These are phyloP conservation scores for Cercocebus atys DNA, from an alignment of 2,113 vertebrate species.

Conservation along the genomic window DNA sequence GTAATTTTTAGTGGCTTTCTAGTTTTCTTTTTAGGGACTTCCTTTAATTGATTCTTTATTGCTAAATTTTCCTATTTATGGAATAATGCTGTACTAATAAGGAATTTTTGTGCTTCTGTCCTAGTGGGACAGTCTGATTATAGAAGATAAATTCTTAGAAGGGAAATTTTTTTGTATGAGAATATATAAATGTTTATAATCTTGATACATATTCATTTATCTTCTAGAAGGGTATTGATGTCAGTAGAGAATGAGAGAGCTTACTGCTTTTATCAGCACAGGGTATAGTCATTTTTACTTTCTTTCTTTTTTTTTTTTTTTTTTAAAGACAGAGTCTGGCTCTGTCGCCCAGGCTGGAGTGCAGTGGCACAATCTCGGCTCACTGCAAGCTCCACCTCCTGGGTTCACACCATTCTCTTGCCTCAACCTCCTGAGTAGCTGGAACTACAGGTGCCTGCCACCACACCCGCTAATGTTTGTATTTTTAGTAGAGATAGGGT, in stretches of 20 bases:
- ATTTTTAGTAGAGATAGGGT: too few species aligned
- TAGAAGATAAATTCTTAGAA: background rate
- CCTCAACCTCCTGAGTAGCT: too few species aligned
- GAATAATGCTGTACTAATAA: background rate
- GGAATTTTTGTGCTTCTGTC: background rate
- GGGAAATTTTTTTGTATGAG: background rate
- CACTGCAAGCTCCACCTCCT: too few species aligned
- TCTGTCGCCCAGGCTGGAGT: too few species aligned
- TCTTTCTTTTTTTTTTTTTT: background rate
- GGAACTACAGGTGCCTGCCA: too few species aligned
- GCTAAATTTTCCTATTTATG: background rate
- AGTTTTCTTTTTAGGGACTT: background rate
- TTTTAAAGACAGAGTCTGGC: too few species aligned
- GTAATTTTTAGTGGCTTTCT: background rate
- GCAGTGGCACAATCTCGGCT: too few species aligned
- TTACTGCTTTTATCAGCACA: background rate
- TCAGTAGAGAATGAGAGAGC: background rate
- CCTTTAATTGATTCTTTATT: background rate
- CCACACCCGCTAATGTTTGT: too few species aligned
- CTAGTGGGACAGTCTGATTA: background rate
- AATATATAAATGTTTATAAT: background rate
- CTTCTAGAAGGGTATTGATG: background rate
- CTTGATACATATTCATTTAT: background rate
- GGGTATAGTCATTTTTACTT: background rate
- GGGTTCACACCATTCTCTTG: too few species aligned